A percentile compares a stretch with the other conserved stretches of the same genome.
These are phyloP conservation scores for Prenolepis imparis DNA, from an alignment of 2,888 invertebrate species.

Conservation along the genomic window DNA sequence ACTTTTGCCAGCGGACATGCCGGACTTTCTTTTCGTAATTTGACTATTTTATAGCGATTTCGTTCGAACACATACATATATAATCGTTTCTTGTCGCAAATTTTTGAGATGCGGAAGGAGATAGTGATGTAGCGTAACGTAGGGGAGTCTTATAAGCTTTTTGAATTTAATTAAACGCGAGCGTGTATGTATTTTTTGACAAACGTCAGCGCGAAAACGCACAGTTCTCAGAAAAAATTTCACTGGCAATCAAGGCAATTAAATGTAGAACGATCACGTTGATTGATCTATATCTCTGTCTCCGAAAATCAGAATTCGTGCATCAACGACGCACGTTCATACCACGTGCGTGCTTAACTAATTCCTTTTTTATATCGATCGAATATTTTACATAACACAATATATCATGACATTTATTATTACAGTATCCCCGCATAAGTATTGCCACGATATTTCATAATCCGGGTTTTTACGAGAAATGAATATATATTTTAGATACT, in stretches of 20 bases:
- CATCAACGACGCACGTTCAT: slow-evolving; percentile 1
- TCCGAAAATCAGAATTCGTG: slow-evolving; percentile 8
- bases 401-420: slow-evolving; percentile 3
- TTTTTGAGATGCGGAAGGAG: slow-evolving; percentile 28
- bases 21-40: slow-evolving; percentile 63
- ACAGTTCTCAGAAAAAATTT: neutral
- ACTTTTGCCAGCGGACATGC: slow-evolving; percentile 70
- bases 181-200: slow-evolving; percentile 61
- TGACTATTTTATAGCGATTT: slow-evolving; percentile 64
- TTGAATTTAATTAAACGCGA: neutral
- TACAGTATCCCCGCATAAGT: slow-evolving; percentile 29
- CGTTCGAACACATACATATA: slow-evolving; percentile 32
- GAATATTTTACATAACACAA: slow-evolving; percentile 4
- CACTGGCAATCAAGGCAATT: neutral
- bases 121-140: neutral
- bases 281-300: neutral
- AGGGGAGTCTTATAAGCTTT: slow-evolving; percentile 6
- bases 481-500: slow-evolving; percentile 28
- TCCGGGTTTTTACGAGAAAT: slow-evolving; percentile 35
- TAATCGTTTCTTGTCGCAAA: slow-evolving; percentile 59
- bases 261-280: neutral
- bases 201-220: slow-evolving; percentile 31
- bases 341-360: neutral
- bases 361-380: slow-evolving; percentile 20
- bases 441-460: slow-evolving; percentile 50